A percentile compares a stretch with the other conserved stretches of the same genome.
phyloP scores from a whole-genome alignment of 2,888 invertebrate genomes.

The Hipparchia semele region DNA sequence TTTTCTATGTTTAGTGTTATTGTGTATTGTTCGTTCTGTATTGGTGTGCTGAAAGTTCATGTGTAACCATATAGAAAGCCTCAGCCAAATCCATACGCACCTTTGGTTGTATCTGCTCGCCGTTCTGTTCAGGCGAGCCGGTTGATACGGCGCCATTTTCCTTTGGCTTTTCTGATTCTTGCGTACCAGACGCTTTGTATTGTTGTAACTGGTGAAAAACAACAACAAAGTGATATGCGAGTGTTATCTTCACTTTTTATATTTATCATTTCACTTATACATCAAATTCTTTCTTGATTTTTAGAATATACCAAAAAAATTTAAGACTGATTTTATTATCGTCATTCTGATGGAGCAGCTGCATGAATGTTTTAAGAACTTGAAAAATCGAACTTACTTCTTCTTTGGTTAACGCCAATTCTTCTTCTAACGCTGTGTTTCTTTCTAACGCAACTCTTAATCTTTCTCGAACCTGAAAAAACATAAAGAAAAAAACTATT shows the following conservation, averaged over 20 bases:
- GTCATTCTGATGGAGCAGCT: too few relatives aligned
- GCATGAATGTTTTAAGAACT: too few relatives aligned
- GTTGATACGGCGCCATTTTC: conserved; percentile 90
- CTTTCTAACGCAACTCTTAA: conserved; percentile 97
- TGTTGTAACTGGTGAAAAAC: conserved; percentile 86
- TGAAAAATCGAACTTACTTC: conserved; percentile 86
- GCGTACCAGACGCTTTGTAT: conserved; percentile 88
- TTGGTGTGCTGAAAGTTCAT: background rate
- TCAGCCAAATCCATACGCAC: conserved; percentile 20
- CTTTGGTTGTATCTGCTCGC: conserved; percentile 58
- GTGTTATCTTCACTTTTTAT: background rate
- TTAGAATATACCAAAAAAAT: too few relatives aligned
- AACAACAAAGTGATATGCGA: background rate
- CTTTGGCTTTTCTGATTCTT: conserved; percentile 86
- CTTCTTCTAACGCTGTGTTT: conserved; percentile 97
- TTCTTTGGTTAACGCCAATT: conserved; percentile 97
- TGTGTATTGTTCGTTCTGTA: background rate
- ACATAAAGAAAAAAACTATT: background rate
- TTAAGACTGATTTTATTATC: too few relatives aligned
- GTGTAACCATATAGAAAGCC: background rate
- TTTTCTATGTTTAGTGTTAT: background rate
- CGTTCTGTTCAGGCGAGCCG: conserved; percentile 83
- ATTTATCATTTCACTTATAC: too few relatives aligned
- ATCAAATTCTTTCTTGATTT: too few relatives aligned
- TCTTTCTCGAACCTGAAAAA: conserved; percentile 95